Evolutionary conservation across 1,140 invertebrate genomes (phyloP).

Genomic region (Idris sp.): DNA sequence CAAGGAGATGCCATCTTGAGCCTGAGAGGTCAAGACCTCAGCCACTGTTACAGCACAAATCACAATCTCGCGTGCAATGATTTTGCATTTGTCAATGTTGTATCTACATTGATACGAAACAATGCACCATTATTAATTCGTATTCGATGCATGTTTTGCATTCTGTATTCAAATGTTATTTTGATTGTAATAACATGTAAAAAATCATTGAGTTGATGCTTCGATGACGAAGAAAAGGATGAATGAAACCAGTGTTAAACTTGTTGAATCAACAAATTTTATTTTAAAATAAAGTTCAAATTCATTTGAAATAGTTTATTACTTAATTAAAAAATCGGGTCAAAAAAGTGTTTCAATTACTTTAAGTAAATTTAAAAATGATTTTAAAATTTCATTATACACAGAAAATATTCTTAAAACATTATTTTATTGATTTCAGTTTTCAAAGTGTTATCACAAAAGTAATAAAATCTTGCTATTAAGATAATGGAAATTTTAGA

Average conservation of each 20-base stretch:
- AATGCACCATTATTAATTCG: slow-evolving; percentile 51
- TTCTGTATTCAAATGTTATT: slow-evolving; percentile 35
- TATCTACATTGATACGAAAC: slow-evolving; percentile 44
- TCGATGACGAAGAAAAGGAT: slow-evolving; percentile 21
- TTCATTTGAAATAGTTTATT: too few relatives aligned
- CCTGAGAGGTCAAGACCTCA: slow-evolving; percentile 50
- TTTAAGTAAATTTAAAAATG: too few relatives aligned
- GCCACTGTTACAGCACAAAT: slow-evolving; percentile 59
- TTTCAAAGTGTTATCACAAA: too few relatives aligned
- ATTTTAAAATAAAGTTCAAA: too few relatives aligned
- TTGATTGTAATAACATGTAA: slow-evolving; percentile 24
- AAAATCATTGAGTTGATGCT: slow-evolving; percentile 10
- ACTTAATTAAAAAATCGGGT: too few relatives aligned
- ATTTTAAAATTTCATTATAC: too few relatives aligned
- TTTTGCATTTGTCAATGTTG: slow-evolving; percentile 58
- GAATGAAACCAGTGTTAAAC: slow-evolving; percentile 22
- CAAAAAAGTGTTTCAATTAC: too few relatives aligned
- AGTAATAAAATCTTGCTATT: too few relatives aligned
- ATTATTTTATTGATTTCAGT: too few relatives aligned
- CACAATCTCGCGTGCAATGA: slow-evolving; percentile 51
- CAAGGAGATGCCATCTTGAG: slow-evolving; percentile 48
- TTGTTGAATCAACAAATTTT: too few relatives aligned
- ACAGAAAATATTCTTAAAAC: too few relatives aligned
- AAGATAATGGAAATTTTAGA: too few relatives aligned
- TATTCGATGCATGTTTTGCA: slow-evolving; percentile 36